Evolutionary conservation across 2,888 invertebrate genomes (phyloP), one percentile per base, ranked within the genome.

Genomic region (Seira musarum): DNA sequence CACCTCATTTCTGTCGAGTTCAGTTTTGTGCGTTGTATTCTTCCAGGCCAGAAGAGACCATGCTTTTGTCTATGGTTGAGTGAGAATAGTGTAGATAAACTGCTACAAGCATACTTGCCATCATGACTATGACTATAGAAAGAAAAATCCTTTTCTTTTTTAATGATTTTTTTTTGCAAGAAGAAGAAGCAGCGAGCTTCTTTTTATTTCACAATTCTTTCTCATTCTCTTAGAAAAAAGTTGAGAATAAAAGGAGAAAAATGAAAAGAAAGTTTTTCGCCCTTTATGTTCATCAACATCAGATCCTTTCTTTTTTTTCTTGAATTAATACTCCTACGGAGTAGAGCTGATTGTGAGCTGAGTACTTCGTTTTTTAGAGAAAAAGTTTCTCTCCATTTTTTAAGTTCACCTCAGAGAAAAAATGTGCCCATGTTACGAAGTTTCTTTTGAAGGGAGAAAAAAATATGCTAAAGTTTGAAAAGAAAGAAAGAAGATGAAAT

Each of bases 231-330:
- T 65, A 60, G 64, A 57, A 72, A 73, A 64, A 73, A 24, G 61
- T 70, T 76, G 40, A 8, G 46, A 68, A 76, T 40, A 60, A 68
- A 75, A 75, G 67, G 30, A 77, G 40, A 78, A 35, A 64, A 68
- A 69, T 68, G 53, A 61, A 75, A 40, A 65, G 64, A 73, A 72
- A 30, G 30, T 53, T n/a, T 67, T 57, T 30, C 19, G 57, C 74
- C 24, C 30, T 30, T 74, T 35, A 67, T 74, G 35, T 57, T 71
- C 63, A 53, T 53, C 53, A 53, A 63, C 72, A 73, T 73, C 72
- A 67, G 74, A 74, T 65, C 66, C 74, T 49, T 66, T 65, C 30
- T 78, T 66, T 66, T 76, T 78, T 66, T 72, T 46, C 68, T 65
- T 73, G 69, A 73, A 80, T 73, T 80, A 73, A 73, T 68, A 64